These are phyloP conservation scores for Acanthochromis polyacanthus DNA, from an alignment of 2,113 vertebrate genomes.

Conservation along the genomic window DNA sequence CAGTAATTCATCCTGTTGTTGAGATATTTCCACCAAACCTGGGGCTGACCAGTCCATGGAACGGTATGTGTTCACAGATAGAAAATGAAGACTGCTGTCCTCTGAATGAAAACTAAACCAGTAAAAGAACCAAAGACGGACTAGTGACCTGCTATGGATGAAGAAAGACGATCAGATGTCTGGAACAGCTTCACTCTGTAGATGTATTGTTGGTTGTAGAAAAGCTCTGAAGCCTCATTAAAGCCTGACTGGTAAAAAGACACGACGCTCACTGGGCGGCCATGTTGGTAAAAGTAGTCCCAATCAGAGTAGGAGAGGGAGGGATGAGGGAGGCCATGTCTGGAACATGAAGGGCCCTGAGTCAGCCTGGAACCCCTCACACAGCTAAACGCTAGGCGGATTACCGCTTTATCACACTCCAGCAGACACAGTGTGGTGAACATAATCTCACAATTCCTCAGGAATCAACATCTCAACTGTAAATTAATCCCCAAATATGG, in stretches of 20 bases:
- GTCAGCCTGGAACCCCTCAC: constrained; percentile 63
- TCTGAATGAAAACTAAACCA: constrained; percentile 3
- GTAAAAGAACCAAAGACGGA: neutral
- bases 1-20: no score
- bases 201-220: neutral
- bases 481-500: constrained; percentile 69
- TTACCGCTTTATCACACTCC: constrained; percentile 71
- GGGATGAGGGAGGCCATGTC: constrained; percentile 27
- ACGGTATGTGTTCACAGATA: neutral
- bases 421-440: constrained; percentile 59
- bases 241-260: constrained; percentile 3
- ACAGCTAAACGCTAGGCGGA: constrained; percentile 55
- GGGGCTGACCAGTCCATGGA: no score
- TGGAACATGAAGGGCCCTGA: constrained; percentile 47
- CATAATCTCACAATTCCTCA: constrained; percentile 64
- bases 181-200: constrained; percentile 1
- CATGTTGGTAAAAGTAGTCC: constrained; percentile 17
- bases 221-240: constrained; percentile 15
- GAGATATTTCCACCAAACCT: no score
- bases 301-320: constrained; percentile 5
- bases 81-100: neutral
- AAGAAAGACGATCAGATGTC: neutral
- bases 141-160: neutral
- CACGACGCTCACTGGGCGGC: constrained; percentile 25
- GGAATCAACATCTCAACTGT: constrained; percentile 66